A percentile compares a stretch with the other conserved stretches of the same genome.
phyloP scores from a whole-genome alignment of 2,888 invertebrate genomes.

The Cephonodes hylas region DNA sequence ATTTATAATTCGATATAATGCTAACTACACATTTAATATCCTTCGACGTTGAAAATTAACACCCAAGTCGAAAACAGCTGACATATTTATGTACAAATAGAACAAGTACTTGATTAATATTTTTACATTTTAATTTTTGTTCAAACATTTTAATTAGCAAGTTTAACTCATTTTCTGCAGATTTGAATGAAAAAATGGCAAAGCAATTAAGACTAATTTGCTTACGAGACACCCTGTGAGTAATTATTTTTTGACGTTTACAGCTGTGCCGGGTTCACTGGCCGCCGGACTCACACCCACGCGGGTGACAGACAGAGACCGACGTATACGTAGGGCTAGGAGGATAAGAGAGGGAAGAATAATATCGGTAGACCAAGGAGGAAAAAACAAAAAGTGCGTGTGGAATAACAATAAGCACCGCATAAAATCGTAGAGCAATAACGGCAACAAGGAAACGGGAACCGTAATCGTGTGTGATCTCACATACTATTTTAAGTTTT shows the following conservation, averaged over 20 bases:
- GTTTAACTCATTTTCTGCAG: not conserved
- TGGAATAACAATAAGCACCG: slow-evolving; percentile 48
- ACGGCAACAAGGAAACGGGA: slow-evolving; percentile 9
- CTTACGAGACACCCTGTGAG: slow-evolving; percentile 2
- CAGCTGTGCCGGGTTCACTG: slow-evolving; percentile 56
- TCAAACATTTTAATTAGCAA: no score
- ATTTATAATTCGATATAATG: not conserved
- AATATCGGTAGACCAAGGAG: slow-evolving; percentile 38
- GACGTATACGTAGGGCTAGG: slow-evolving; percentile 23
- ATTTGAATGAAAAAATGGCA: no score
- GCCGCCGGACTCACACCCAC: slow-evolving; percentile 54
- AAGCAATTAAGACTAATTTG: not conserved
- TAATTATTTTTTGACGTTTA: slow-evolving; percentile 14
- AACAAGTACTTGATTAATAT: no score
- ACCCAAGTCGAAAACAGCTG: not conserved
- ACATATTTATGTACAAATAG: not conserved
- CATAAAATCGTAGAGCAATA: slow-evolving; percentile 1
- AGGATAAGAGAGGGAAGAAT: slow-evolving; percentile 31
- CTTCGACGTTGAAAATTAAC: not conserved
- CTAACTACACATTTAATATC: not conserved
- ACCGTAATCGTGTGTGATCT: slow-evolving; percentile 4
- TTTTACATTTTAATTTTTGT: no score
- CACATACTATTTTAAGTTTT: not conserved
- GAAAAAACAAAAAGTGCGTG: slow-evolving; percentile 48
- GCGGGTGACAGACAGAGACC: slow-evolving; percentile 37